Evolutionary conservation across 2,888 invertebrate species (phyloP), one percentile per base, ranked within the genome.

Genomic region (Dexiosoma caninum): DNA sequence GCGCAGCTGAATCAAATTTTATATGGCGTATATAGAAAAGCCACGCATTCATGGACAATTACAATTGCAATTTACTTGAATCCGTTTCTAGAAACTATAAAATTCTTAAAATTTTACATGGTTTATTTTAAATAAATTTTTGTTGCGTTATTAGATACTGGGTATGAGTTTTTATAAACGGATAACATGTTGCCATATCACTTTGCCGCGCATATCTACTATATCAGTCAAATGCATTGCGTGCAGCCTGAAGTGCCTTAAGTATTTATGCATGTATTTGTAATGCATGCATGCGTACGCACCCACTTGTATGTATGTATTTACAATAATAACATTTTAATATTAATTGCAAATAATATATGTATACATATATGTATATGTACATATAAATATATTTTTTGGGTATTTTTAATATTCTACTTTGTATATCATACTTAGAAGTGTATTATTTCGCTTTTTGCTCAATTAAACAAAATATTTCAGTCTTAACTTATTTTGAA

Each of bases 401-500:
- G 16, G 8, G 23, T 32, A 32, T 53, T 53, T 53, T 7, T 7
- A 49, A 14, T 49, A n/a, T 49, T n/a, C n/a, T 49, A 7, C n/a
- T n/a, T n/a, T n/a, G n/a, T n/a, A n/a, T 14, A 8, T 23, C 46
- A 44, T 49, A 32, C 12, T 21, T 12, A 35, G n/a, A n/a, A n/a
- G n/a, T n/a, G n/a, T n/a, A n/a, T n/a, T n/a, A 12, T 42, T n/a
- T 32, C 19, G 30, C 1, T 51, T 9, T 55, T 37, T 62, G 35
- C 19, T 44, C 55, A 57, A 57, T 62, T 32, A 40, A 70, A 70
- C 32, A 49, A n/a, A 76, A 66, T 40, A 64, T 37, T 67, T 81
- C 78, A 78, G 78, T 78, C 78, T 81, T 78, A 78, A 81, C 49
- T 70, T 78, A 78, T 60, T 62, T 72, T 57, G 60, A 59, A 62